A percentile compares a stretch with the other conserved stretches of the same genome.
Conservation (phyloP, 2,113 vertebrate species). For the Acanthochromis polyacanthus region DNA sequence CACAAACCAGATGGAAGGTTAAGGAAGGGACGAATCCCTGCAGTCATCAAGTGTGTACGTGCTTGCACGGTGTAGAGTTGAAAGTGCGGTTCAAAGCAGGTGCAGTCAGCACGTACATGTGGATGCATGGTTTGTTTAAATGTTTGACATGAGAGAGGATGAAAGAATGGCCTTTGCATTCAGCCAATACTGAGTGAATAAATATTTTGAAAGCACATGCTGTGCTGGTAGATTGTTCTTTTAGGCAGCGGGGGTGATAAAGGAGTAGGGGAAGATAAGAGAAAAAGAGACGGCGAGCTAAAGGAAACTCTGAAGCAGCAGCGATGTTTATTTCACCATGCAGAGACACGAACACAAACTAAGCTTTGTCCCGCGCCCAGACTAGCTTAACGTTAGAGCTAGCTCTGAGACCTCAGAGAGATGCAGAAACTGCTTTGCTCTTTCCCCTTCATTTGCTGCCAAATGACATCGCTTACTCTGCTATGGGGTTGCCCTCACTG, state of each 20-base stretch:
- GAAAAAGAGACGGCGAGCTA: conserved; percentile 44
- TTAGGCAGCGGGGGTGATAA: conserved; percentile 49
- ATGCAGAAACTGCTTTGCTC: conserved; percentile 69
- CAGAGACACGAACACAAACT: conserved; percentile 66
- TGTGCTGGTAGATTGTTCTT: conserved; percentile 76
- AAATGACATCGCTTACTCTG: conserved; percentile 72
- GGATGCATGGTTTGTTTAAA: conserved; percentile 56
- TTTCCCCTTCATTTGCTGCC: conserved; percentile 82
- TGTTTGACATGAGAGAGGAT: conserved; percentile 59
- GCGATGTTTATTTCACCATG: conserved; percentile 67
- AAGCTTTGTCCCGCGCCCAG: conserved; percentile 65
- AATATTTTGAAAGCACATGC: conserved; percentile 77
- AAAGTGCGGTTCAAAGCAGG: conserved; percentile 43
- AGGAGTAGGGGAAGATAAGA: conserved; percentile 47
- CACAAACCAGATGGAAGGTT: conserved; percentile 34
- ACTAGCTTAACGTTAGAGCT: conserved; percentile 57
- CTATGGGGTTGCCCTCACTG: conserved; percentile 62
- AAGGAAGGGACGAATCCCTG: conserved; percentile 30
- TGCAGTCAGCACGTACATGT: conserved; percentile 44
- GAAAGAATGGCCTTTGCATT: conserved; percentile 71
- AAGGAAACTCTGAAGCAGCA: conserved; percentile 57
- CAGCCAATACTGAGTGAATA: conserved; percentile 58
- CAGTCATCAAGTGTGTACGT: conserved; percentile 22
- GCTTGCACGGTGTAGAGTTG: conserved; percentile 13
- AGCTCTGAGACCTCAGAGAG: conserved; percentile 57